Evolutionary conservation across 2,797 vertebrate genomes (phyloP).

Genomic region (Manis pentadactyla): DNA sequence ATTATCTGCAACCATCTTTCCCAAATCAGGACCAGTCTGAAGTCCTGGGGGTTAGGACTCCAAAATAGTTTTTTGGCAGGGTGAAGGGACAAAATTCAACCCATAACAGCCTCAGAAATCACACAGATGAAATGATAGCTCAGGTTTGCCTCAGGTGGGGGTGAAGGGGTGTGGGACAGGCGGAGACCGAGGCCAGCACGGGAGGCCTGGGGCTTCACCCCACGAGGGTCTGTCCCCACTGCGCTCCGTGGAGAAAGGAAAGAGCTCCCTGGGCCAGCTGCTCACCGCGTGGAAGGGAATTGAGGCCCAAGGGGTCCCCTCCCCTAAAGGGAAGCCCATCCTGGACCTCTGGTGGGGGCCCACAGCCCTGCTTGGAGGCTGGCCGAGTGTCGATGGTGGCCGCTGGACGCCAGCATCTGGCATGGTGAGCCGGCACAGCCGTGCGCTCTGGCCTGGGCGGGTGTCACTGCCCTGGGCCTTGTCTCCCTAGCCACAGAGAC

Average conservation of each 20-base stretch:
- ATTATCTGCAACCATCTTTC: neutral
- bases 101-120: too few relatives aligned
- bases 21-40: neutral
- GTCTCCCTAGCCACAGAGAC: too few relatives aligned
- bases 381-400: too few relatives aligned
- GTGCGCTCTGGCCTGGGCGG: too few relatives aligned
- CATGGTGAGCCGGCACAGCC: too few relatives aligned
- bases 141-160: neutral
- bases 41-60: neutral
- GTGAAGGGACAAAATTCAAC: too few relatives aligned
- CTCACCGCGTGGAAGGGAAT: neutral
- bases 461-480: too few relatives aligned
- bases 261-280: too few relatives aligned
- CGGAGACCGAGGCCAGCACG: too few relatives aligned
- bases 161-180: neutral
- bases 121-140: neutral
- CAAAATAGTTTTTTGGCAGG: neutral
- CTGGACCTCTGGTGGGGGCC: neutral
- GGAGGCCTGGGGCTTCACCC: too few relatives aligned
- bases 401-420: too few relatives aligned
- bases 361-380: too few relatives aligned
- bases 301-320: neutral
- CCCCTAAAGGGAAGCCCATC: neutral
- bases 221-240: neutral
- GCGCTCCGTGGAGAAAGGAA: neutral